Base-by-base conservation (phyloP, 2,113 vertebrate species). In the Chionomys nivalis region DNA sequence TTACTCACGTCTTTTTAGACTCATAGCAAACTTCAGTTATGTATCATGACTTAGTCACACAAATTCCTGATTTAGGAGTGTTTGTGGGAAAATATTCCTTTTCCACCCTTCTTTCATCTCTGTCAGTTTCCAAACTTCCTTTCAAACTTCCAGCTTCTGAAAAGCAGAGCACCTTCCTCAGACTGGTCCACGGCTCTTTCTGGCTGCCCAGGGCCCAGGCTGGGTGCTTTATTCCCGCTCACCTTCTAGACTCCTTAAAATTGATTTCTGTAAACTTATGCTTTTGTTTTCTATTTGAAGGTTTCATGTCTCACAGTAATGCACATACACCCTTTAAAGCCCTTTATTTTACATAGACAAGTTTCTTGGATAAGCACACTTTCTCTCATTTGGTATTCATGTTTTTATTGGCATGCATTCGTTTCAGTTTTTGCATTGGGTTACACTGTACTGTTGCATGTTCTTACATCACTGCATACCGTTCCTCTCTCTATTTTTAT, bases 1-100 rank as follows among this genome's bases (percentile, higher is more conserved):
- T 96, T 95, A 96, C 79, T 95, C 90, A 93, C 36, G 65, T 83
- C 81, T 91, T 94, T 96, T 95, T 73, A 95, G 31, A 94, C 61
- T 96, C 65, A 86, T 68, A 44, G 83, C 36, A 91, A 92, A 92
- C 66, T 88, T 92, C 66, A 75, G 77, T 93, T 79, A 81, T 91
- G 78, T 81, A 75, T 91, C 89, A 70, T 94, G 87, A 58, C 44
- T 97, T 90, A 95, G 93, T 96, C 96, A 97, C 83, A 93, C 44
- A 97, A 96, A 97, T 98, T 98, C 98, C 97, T 97, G 89, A 68
- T 91, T 70, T 96, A 97, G 97, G 96, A 97, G 97, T 97, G 98
- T 97, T 97, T 95, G 94, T 97, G 96, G 96, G 96, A 97, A 97
- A 97, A 97, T 94, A 96, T 96, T 97, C 95, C 33, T 94, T 26